A percentile compares a stretch with the other conserved stretches of the same genome.
phyloP scores from a whole-genome alignment of 2,113 vertebrate species.

The Lynx canadensis region DNA sequence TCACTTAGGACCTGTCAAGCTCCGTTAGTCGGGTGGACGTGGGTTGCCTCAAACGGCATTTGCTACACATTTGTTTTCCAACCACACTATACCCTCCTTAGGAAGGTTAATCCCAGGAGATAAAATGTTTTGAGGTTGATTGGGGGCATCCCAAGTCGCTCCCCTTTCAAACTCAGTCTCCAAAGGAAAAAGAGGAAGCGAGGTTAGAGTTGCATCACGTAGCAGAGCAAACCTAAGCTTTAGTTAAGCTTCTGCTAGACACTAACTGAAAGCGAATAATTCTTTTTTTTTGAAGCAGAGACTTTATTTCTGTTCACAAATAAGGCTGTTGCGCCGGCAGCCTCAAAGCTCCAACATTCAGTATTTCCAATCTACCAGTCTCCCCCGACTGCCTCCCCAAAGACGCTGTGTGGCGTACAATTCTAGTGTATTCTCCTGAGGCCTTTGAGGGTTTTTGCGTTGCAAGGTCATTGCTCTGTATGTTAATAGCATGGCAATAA shows the following conservation, averaged over 20 bases:
- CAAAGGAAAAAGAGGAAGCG: slow-evolving; percentile 5
- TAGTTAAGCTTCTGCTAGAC: slow-evolving; percentile 46
- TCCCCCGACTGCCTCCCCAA: neutral
- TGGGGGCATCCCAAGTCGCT: neutral
- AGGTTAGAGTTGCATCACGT: slow-evolving; percentile 53
- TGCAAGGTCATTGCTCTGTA: slow-evolving; percentile 8
- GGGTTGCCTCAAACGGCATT: slow-evolving; percentile 49
- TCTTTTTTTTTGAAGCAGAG: neutral
- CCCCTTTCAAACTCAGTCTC: neutral
- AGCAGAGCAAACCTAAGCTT: slow-evolving; percentile 10
- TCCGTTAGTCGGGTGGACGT: neutral
- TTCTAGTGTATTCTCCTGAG: slow-evolving; percentile 11
- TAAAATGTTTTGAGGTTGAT: neutral
- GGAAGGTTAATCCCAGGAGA: neutral
- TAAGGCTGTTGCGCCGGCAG: slow-evolving; percentile 34
- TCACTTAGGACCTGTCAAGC: slow-evolving; percentile 32
- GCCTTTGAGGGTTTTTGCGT: neutral
- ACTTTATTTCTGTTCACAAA: slow-evolving; percentile 52
- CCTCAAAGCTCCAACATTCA: slow-evolving; percentile 17
- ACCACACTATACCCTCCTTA: neutral
- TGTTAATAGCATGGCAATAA: slow-evolving; percentile 36
- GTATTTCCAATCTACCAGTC: neutral
- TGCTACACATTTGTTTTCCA: slow-evolving; percentile 46
- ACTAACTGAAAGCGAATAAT: slow-evolving; percentile 42
- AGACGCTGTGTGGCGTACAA: neutral